phyloP scores from a whole-genome alignment of 2,113 vertebrate species.

The Perca fluviatilis region DNA sequence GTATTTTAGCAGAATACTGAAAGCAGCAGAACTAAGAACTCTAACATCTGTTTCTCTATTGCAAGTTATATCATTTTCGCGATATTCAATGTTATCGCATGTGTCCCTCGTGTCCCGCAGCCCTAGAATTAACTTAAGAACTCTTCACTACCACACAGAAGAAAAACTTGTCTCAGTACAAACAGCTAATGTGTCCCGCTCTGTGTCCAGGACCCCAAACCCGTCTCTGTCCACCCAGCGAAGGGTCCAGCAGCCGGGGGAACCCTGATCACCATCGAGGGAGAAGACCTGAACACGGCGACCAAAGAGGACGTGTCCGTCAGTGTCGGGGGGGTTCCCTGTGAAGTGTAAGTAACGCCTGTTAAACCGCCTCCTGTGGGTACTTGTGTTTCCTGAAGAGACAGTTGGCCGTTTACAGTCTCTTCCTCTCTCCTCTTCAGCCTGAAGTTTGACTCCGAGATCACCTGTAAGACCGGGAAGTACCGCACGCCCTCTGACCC shows the following conservation, averaged over 20 bases:
- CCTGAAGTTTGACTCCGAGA: slow-evolving; percentile 83
- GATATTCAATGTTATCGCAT: no score
- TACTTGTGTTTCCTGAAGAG: rapidly evolving
- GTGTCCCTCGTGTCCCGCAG: no score
- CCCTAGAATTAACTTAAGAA: no score
- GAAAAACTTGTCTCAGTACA: no score
- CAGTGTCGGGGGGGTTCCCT: slow-evolving; percentile 83
- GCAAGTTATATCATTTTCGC: no score
- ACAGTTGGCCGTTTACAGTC: no score
- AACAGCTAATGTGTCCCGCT: background rate
- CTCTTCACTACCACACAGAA: no score
- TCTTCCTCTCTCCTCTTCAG: slow-evolving; percentile 74
- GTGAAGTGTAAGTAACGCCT: slow-evolving; percentile 88
- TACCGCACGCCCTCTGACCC: slow-evolving; percentile 66
- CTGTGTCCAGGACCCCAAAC: slow-evolving; percentile 86
- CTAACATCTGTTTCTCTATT: no score
- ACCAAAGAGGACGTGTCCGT: slow-evolving; percentile 89
- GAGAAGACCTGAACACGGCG: slow-evolving; percentile 88
- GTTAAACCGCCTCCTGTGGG: no score
- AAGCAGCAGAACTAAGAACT: no score
- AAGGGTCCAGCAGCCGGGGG: slow-evolving; percentile 91
- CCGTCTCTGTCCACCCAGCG: slow-evolving; percentile 78
- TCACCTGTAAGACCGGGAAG: slow-evolving; percentile 88
- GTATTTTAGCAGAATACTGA: no score
- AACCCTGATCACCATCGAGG: slow-evolving; percentile 90